Conservation (phyloP, 2,113 vertebrate genomes). For the Nymphicus hollandicus region DNA sequence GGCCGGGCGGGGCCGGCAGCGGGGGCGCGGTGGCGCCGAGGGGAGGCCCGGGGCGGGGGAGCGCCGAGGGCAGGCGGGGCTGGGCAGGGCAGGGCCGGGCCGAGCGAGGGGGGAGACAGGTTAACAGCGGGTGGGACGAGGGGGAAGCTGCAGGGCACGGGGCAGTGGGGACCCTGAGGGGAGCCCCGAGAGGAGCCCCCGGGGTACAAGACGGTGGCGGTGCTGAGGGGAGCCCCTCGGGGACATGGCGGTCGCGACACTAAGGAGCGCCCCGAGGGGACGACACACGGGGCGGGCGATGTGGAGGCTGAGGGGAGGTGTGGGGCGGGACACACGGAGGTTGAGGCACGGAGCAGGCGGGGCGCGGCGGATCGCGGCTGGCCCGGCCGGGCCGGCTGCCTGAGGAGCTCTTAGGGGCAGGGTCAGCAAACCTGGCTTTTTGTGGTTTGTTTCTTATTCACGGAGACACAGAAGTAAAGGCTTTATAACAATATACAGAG, state of each 20-base stretch:
- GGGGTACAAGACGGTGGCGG: background rate
- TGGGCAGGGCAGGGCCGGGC: too few relatives aligned
- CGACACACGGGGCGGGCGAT: accelerated
- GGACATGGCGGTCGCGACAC: background rate
- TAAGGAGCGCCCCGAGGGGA: background rate
- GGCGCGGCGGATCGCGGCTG: background rate
- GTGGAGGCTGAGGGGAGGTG: background rate
- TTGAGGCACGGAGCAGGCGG: background rate
- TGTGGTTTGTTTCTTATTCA: background rate
- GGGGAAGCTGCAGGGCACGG: background rate
- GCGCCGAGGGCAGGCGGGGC: background rate
- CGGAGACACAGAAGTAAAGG: background rate
- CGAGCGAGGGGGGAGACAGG: background rate
- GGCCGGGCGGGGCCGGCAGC: background rate
- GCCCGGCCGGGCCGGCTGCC: too few relatives aligned
- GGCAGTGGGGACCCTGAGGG: background rate
- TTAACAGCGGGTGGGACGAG: slow-evolving; percentile 10
- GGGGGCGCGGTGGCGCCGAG: slow-evolving; percentile 35
- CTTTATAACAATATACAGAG: background rate
- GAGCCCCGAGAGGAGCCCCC: background rate
- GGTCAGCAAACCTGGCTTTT: background rate
- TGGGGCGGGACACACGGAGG: background rate
- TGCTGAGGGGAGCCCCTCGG: background rate
- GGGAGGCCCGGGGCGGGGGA: slow-evolving; percentile 41
- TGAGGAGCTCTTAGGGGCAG: background rate